These are phyloP conservation scores for Drosophila athabasca DNA, from an alignment of 1,140 invertebrate species.

Conservation along the genomic window DNA sequence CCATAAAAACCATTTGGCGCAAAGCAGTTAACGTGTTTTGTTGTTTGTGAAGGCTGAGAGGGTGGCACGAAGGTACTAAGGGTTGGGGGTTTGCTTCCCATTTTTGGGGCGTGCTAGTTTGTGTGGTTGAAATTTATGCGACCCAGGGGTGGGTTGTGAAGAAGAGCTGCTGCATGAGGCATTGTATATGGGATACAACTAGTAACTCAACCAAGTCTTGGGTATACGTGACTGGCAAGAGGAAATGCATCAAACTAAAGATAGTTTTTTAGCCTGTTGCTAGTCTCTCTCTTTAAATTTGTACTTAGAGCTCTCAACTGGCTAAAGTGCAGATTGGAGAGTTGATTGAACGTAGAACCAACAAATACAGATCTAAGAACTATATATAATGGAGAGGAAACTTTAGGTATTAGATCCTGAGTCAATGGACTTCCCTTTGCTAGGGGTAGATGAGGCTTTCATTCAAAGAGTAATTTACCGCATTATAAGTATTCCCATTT, in stretches of 20 bases:
- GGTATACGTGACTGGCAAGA: slow-evolving; percentile 29
- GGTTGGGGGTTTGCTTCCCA: slow-evolving; percentile 21
- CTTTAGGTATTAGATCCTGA: too few species aligned
- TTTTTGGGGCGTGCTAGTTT: slow-evolving; percentile 51
- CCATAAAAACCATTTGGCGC: slow-evolving; percentile 78
- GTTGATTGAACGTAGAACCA: too few species aligned
- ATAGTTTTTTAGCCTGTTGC: slow-evolving; percentile 5
- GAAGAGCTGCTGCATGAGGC: too few species aligned
- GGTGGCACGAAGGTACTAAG: background rate
- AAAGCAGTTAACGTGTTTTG: slow-evolving; percentile 67
- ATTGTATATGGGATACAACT: slow-evolving; percentile 24
- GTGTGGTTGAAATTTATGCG: slow-evolving; percentile 62
- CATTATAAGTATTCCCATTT: too few species aligned
- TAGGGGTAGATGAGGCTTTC: too few species aligned
- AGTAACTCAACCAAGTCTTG: slow-evolving; percentile 35
- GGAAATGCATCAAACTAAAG: slow-evolving; percentile 7
- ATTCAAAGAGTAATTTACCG: too few species aligned
- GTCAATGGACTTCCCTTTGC: too few species aligned
- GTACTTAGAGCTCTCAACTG: too few species aligned
- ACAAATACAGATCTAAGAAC: too few species aligned
- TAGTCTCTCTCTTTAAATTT: too few species aligned
- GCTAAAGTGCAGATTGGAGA: too few species aligned
- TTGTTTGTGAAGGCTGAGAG: slow-evolving; percentile 22
- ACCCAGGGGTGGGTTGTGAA: slow-evolving; percentile 9
- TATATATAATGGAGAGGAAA: too few species aligned